Conservation (phyloP, 2,888 invertebrate species). For the Cyclophora albipunctata region DNA sequence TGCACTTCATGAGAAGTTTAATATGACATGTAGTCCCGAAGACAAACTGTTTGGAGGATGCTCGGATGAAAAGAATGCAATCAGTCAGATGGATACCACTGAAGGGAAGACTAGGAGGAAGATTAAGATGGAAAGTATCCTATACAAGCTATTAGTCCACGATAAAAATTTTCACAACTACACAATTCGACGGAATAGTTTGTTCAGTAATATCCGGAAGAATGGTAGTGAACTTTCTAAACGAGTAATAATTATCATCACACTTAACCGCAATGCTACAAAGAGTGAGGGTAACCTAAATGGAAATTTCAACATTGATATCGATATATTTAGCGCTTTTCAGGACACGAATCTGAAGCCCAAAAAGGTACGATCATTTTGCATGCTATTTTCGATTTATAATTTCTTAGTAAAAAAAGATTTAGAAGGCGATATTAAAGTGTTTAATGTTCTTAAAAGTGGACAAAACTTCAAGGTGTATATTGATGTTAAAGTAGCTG, state of each 20-base stretch:
- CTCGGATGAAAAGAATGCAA: slow-evolving; percentile 10
- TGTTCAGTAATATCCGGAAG: slow-evolving; percentile 26
- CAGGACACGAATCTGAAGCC: neutral
- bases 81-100: neutral
- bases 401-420: slow-evolving; percentile 37
- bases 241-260: slow-evolving; percentile 47
- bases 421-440: slow-evolving; percentile 36
- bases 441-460: slow-evolving; percentile 40
- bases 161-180: slow-evolving; percentile 41
- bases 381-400: slow-evolving; percentile 47
- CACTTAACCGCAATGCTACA: slow-evolving; percentile 17
- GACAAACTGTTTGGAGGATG: neutral
- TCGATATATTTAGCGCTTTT: slow-evolving; percentile 45
- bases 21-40: slow-evolving; percentile 13
- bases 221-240: slow-evolving; percentile 18
- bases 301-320: slow-evolving; percentile 27
- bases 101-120: neutral
- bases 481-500: slow-evolving; percentile 26
- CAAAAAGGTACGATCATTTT: slow-evolving; percentile 20
- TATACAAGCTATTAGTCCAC: slow-evolving; percentile 41
- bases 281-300: neutral
- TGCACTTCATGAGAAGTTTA: slow-evolving; percentile 28
- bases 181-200: slow-evolving; percentile 37
- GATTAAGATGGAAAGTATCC: slow-evolving; percentile 24
- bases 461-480: slow-evolving; percentile 48